Evolutionary conservation across 2,797 vertebrate genomes (phyloP), one percentile per base, ranked within the genome.

Genomic region (Chromobotia macracanthus): DNA sequence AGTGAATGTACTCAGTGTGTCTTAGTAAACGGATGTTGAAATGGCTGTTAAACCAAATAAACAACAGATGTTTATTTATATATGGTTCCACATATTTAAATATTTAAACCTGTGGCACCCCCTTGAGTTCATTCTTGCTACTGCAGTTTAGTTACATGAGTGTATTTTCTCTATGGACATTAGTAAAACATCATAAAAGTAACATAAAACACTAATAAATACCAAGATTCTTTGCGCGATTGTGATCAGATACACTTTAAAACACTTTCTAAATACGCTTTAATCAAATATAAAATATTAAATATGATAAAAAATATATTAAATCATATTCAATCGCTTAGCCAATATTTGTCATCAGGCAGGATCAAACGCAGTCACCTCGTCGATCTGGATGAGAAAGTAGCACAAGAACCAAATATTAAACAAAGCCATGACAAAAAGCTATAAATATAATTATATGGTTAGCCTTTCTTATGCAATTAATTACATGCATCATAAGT

Each of bases 371-470:
- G 50, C 19, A 65, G 81, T 28, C 83, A 86, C 85, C 83, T 86
- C 85, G 35, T 86, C 85, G 64, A 70, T 79, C 85, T 86, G 84
- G 23, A 65, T 68, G 61, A 44, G 44, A 83, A 75, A 84, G 74
- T 70, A 68, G 44, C 69, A 84, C 70, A 86, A 81, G 21, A 64
- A 78, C 41, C 19, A 16, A 25, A 58, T 31, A 25, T 86, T 19
- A 85, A 48, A 63, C n/a, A 11, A 35, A 48, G 11, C 44, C 19
- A 56, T 31, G 9, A 31, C 13, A 77, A 5, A 60, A 64, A 31
- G 5, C 13, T 1, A 5, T 19, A 58, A 46, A 68, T 19, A 58
- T 18, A 56, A n/a, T 18, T 44, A 23, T 5, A 61, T 15, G 1
- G 15, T 72, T 76, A 46, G 38, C 4, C 6, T 28, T 31, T n/a